These are phyloP conservation scores for Paragorgia papillata DNA, from an alignment of 92 coral and sea anemone species.

Conservation along the genomic window DNA sequence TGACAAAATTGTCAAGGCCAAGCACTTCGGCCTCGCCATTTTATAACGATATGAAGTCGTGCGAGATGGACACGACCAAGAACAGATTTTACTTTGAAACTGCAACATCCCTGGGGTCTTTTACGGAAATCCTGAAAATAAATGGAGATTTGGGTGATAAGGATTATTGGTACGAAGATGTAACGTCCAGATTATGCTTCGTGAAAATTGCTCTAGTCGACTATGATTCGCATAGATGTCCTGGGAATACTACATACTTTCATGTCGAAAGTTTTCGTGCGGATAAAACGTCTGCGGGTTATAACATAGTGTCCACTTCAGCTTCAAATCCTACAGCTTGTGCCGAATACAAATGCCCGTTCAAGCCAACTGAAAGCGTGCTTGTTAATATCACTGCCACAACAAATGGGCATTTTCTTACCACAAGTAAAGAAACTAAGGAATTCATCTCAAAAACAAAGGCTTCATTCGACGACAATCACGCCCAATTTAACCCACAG, in stretches of 20 bases:
- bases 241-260: background rate
- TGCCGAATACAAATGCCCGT: slow-evolving; percentile 31
- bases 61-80: background rate
- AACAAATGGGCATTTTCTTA: background rate
- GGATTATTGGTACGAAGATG: background rate
- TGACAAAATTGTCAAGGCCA: background rate
- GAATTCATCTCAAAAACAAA: background rate
- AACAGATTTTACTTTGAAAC: background rate
- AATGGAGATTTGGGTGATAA: background rate
- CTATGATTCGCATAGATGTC: background rate
- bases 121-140: background rate
- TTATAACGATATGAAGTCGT: background rate
- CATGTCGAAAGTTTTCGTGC: slow-evolving; percentile 9
- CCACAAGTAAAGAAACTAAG: background rate
- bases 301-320: background rate
- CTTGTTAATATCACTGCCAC: background rate
- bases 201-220: background rate
- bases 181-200: background rate
- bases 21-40: background rate
- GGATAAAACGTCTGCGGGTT: background rate
- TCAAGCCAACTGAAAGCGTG: background rate
- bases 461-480: background rate
- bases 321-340: background rate
- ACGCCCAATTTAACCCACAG: background rate
- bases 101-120: background rate